phyloP scores from a whole-genome alignment of 1,140 invertebrate genomes.

The Schlechtendalia chinensis region DNA sequence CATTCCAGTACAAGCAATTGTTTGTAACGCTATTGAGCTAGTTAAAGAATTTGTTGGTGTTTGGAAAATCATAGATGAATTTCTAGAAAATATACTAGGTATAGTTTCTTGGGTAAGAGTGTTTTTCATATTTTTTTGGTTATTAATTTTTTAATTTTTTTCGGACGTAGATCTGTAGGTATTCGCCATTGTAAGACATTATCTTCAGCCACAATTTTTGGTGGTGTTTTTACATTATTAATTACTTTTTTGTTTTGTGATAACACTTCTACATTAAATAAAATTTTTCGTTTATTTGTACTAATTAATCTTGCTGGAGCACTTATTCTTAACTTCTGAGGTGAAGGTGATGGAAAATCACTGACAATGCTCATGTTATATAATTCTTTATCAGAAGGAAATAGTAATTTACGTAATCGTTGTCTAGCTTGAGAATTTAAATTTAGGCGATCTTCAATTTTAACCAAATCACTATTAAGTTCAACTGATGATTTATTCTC shows the following conservation, averaged over 20 bases:
- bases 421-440: conserved; percentile 25
- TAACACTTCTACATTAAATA: not conserved
- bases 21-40: not conserved
- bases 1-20: conserved; percentile 29
- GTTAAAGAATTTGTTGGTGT: conserved; percentile 29
- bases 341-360: conserved; percentile 36
- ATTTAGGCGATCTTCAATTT: conserved; percentile 40
- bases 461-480: conserved; percentile 23
- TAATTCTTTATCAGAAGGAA: conserved; percentile 4
- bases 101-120: not conserved
- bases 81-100: not conserved
- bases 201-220: not conserved
- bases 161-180: conserved; percentile 36
- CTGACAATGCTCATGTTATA: not conserved
- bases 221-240: not conserved
- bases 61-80: conserved; percentile 26
- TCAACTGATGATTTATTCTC: conserved; percentile 1
- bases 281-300: not conserved
- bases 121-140: not conserved
- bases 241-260: not conserved
- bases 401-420: conserved; percentile 34
- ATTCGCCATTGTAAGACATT: not conserved
- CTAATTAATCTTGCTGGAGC: conserved; percentile 36
- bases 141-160: conserved; percentile 9
- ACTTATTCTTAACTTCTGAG: conserved; percentile 14